A percentile compares a stretch with the other conserved stretches of the same genome.
phyloP scores from a whole-genome alignment of 2,113 vertebrate genomes.

The Toxotes chatareus region DNA sequence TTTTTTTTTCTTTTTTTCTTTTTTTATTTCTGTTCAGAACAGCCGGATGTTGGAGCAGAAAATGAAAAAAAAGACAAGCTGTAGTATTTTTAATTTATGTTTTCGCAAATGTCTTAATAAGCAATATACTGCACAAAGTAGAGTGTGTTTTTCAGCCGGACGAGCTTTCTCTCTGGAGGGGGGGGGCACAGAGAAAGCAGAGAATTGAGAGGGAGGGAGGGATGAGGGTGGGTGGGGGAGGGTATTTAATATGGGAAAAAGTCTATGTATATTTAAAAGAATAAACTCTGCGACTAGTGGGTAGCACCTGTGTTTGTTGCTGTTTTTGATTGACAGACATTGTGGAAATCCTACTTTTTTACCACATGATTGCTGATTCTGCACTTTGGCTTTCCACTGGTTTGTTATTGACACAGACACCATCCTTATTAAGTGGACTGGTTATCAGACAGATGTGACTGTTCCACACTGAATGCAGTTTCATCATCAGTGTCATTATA shows the following conservation, averaged over 20 bases:
- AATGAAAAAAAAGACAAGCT: constrained; percentile 57
- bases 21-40: constrained; percentile 66
- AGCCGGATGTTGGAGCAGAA: constrained; percentile 65
- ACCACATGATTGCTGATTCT: neutral
- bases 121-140: constrained; percentile 86
- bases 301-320: constrained; percentile 47
- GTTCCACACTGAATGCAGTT: neutral
- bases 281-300: constrained; percentile 83
- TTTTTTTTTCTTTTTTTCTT: constrained; percentile 36
- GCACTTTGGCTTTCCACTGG: neutral
- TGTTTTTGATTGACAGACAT: constrained; percentile 24
- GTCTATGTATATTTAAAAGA: constrained; percentile 86
- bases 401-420: neutral
- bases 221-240: constrained; percentile 39
- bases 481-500: neutral
- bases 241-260: constrained; percentile 82
- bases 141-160: constrained; percentile 79
- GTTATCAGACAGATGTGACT: neutral
- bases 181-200: constrained; percentile 26
- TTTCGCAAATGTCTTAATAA: constrained; percentile 86
- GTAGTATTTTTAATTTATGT: constrained; percentile 85
- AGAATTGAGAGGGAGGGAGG: constrained; percentile 40
- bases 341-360: neutral
- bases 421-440: no score
- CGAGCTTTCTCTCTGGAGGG: constrained; percentile 66